Evolutionary conservation across 2,888 invertebrate species (phyloP).

Genomic region (Agonopterix heracliana): DNA sequence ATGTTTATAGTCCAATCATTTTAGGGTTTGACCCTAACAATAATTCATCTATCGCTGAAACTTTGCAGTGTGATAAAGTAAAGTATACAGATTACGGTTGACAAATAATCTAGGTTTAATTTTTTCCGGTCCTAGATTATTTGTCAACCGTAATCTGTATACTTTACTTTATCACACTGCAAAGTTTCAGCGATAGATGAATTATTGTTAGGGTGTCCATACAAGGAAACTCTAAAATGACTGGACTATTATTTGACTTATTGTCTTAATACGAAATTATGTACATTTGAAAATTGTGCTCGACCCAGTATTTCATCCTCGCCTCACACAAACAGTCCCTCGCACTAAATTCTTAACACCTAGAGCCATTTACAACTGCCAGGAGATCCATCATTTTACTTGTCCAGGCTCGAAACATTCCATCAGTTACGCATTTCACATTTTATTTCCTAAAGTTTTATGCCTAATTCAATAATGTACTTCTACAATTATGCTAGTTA

Average conservation of each 20-base stretch:
- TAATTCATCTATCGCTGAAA: too few species aligned
- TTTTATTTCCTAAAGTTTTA: constrained; percentile 27
- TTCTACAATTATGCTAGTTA: constrained; percentile 54
- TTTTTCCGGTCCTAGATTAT: too few species aligned
- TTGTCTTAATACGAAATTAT: constrained; percentile 53
- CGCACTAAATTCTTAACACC: constrained; percentile 21
- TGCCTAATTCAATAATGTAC: constrained; percentile 49
- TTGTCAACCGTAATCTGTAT: too few species aligned
- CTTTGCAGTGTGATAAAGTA: too few species aligned
- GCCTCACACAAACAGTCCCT: constrained; percentile 32
- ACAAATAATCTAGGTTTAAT: too few species aligned
- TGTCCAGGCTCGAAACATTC: constrained; percentile 12
- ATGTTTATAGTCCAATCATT: too few species aligned
- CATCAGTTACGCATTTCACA: constrained; percentile 5
- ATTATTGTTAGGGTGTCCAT: too few species aligned
- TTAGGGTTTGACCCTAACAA: too few species aligned
- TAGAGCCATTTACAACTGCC: constrained; percentile 30
- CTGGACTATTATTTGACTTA: constrained; percentile 66
- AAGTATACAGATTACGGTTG: too few species aligned
- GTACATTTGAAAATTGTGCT: constrained; percentile 59
- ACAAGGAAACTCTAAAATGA: too few species aligned
- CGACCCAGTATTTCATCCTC: constrained; percentile 63
- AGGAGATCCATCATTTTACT: constrained; percentile 50
- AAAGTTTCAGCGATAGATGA: too few species aligned
- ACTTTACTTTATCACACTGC: too few species aligned